Base-by-base conservation (phyloP, 1,140 invertebrate species). In the Drosophila nigromelanica region DNA sequence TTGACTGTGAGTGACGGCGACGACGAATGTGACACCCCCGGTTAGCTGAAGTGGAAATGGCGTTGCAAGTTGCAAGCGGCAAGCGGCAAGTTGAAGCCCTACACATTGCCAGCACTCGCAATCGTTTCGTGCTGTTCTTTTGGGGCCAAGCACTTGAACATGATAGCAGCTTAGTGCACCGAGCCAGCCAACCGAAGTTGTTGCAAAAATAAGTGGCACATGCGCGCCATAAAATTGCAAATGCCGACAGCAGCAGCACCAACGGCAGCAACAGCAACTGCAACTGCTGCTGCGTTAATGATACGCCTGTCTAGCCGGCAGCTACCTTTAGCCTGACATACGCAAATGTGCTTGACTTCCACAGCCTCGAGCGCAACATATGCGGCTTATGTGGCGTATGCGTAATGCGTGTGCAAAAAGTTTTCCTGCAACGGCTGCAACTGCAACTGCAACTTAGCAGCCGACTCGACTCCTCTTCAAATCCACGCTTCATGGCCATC, bases 131-230 rank as follows among this genome's bases (percentile, higher is more conserved):
- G 76, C 30, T 64, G 70, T 72, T 79, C 64, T 86, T 82, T 86
- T 86, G 58, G 81, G 81, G 82, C 83, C 82, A 82, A 69, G 78
- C 78, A 79, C 82, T 86, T 86, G 82, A 86, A 86, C 82, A 86
- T 86, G 82, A 86, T 86, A 86, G 82, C 68, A 78, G 82, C 81
- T 85, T 85, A 86, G 81, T 67, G 43, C 58, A 12, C 18, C 51
- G 21, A 76, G 63, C 45, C 79, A 82, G 60, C 80, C 64, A 70
- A 78, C 71, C 80, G 73, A 78, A 86, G 61, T 86, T 68, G 73
- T 79, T 87, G 76, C 80, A 76, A 86, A 80, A 80, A 77, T 81
- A 86, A 87, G 82, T 86, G 82, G 81, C 81, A 87, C 81, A 86
- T 86, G 82, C 82, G 82, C 78, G 74, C 66, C 74, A 50, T 73